Conservation (phyloP, 2,888 invertebrate species). For the Pyralis farinalis region DNA sequence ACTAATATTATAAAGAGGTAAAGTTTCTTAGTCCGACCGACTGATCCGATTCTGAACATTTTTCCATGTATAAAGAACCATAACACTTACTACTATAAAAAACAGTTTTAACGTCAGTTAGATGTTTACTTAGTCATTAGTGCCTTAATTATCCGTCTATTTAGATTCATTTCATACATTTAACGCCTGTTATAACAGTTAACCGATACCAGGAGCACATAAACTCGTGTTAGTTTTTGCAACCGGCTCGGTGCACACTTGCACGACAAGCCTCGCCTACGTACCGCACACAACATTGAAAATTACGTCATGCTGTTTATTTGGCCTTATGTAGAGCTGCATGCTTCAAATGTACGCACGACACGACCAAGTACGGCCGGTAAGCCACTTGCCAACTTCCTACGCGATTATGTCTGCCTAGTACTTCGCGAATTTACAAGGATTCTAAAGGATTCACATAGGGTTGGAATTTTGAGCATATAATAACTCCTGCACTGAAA, state of each 20-base stretch:
- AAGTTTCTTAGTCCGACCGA: too few species aligned
- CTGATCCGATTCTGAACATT: too few species aligned
- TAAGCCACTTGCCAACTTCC: conserved; percentile 51
- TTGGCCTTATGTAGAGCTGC: conserved; percentile 68
- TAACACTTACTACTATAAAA: too few species aligned
- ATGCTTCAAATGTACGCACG: conserved; percentile 37
- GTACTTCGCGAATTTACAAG: conserved; percentile 57
- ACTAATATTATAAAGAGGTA: too few species aligned
- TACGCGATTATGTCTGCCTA: conserved; percentile 49
- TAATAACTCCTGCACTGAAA: too few species aligned
- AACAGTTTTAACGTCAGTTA: too few species aligned
- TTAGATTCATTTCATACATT: neutral
- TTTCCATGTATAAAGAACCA: too few species aligned
- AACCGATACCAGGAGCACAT: conserved; percentile 61
- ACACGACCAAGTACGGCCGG: conserved; percentile 41
- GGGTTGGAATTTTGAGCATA: too few species aligned
- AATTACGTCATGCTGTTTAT: conserved; percentile 71
- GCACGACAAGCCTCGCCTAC: conserved; percentile 57
- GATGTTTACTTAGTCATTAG: too few species aligned
- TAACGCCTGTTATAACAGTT: conserved; percentile 24
- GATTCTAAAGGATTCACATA: conserved; percentile 49
- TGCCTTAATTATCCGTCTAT: too few species aligned
- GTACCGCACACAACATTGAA: conserved; percentile 63
- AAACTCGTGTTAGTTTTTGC: conserved; percentile 50
- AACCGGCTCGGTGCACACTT: conserved; percentile 56